Conservation (phyloP, 2,797 vertebrate genomes). For the Takifugu rubripes region DNA sequence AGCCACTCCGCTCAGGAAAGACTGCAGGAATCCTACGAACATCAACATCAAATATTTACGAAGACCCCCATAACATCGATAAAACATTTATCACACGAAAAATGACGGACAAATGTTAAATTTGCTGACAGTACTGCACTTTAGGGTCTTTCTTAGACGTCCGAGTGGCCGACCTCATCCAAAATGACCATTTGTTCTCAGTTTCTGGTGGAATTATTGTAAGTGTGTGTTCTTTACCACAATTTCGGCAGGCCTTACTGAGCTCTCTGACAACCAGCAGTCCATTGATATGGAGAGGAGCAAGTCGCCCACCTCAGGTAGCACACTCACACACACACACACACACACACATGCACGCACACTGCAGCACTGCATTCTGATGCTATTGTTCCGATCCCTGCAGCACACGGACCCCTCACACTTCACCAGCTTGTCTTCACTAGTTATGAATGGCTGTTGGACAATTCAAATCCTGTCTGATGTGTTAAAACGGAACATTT, state of each 20-base stretch:
- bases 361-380: constrained; percentile 4
- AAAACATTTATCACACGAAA: neutral
- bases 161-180: constrained; percentile 42
- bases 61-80: neutral
- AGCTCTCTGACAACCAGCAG: constrained; percentile 93
- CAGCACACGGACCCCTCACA: constrained; percentile 20
- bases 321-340: constrained; percentile 45
- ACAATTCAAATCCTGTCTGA: neutral
- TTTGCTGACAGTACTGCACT: neutral
- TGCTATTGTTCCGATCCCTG: constrained; percentile 15
- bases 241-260: constrained; percentile 86
- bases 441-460: constrained; percentile 10
- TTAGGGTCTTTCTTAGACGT: constrained; percentile 21
- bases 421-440: constrained; percentile 19
- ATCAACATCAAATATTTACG: too few relatives aligned
- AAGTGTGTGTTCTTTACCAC: constrained; percentile 19
- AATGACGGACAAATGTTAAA: too few relatives aligned
- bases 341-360: neutral
- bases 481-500: too few relatives aligned
- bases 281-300: constrained; percentile 92
- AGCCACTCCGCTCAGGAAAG: constrained; percentile 38
- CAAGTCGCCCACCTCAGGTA: constrained; percentile 99
- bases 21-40: constrained; percentile 4
- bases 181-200: constrained; percentile 7
- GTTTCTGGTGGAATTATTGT: neutral